Evolutionary conservation across 1,140 invertebrate species (phyloP), one percentile per base, ranked within the genome.

Genomic region (Tetramorium simillimum): DNA sequence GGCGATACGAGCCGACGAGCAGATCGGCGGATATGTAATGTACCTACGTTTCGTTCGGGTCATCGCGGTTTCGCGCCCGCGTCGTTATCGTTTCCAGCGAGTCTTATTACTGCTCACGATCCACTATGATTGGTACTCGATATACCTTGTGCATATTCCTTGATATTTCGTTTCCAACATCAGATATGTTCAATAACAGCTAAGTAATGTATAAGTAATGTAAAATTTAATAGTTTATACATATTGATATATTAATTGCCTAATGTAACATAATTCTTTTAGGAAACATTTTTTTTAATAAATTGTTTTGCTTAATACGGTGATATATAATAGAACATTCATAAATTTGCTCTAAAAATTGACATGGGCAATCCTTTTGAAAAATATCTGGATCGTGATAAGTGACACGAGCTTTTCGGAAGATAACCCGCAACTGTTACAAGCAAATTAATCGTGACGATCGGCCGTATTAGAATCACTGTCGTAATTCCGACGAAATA

Each of bases 1-100:
- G 53, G 51, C 75, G 88, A 89, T 90, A 89, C 72, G 24, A 43
- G n/a, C 49, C 81, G 58, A 72, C 49, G 62, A 85, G 37, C 49
- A 46, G 70, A 90, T 86, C 70, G 37, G 24, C 28, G 62, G 85
- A 81, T 81, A 81, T 33, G 63, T 70, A 70, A 69, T 69, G 65
- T 43, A 67, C 43, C 43, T 58, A 88, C 65, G 56, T 53, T 76
- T 62, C 67, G 75, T 51, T 75, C 81, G 53, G 58, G 65, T 85
- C 88, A 69, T 67, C 75, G 67, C 60, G 46, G 37, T 67, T 75
- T 73, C 72, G 67, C 65, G 60, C 37, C 58, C 65, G 85, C 65
- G 85, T 85, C 67, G 62, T 86, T 86, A 75, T 75, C 75, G 56
- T 82, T 56, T 56, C 21, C 87, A 56, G 37, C 72, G 46, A 85